Evolutionary conservation across 2,113 vertebrate genomes (phyloP).

Genomic region (Coptodon bakossiorum): DNA sequence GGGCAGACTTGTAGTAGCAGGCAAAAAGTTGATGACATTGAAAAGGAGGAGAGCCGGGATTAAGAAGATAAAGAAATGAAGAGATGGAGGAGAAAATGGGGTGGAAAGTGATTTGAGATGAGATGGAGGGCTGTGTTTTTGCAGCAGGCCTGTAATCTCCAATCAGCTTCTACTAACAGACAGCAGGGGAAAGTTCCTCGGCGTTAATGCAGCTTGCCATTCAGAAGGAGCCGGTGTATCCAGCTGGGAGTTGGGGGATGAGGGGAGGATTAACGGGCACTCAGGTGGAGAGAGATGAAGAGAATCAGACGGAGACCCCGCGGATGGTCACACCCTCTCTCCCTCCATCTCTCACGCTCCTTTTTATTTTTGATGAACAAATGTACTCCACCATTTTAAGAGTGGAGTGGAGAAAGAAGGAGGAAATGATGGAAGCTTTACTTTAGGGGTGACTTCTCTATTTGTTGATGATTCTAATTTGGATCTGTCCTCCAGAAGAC

Average conservation of each 20-base stretch:
- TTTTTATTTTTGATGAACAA: background rate
- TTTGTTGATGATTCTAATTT: background rate
- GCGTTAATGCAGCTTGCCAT: constrained; percentile 59
- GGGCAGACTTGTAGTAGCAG: background rate
- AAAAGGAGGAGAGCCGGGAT: constrained; percentile 35
- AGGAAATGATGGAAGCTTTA: background rate
- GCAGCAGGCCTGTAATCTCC: constrained; percentile 62
- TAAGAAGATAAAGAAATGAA: constrained; percentile 51
- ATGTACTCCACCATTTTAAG: background rate
- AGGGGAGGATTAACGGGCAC: constrained; percentile 69
- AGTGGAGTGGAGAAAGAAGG: background rate
- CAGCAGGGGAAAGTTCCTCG: constrained; percentile 54
- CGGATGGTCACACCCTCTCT: constrained; percentile 40
- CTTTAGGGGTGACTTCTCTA: background rate
- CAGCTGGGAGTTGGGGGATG: constrained; percentile 61
- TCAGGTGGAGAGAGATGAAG: constrained; percentile 65
- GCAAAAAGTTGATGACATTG: constrained; percentile 55
- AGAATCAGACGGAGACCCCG: constrained; percentile 52
- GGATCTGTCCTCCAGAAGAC: background rate
- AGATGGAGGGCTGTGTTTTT: constrained; percentile 48
- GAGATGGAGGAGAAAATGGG: constrained; percentile 12
- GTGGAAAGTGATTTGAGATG: constrained; percentile 50
- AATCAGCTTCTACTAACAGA: constrained; percentile 70
- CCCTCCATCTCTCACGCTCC: constrained; percentile 2
- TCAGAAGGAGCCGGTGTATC: constrained; percentile 47